Conservation (phyloP, 2,888 invertebrate genomes). For the Hedya salicella region DNA sequence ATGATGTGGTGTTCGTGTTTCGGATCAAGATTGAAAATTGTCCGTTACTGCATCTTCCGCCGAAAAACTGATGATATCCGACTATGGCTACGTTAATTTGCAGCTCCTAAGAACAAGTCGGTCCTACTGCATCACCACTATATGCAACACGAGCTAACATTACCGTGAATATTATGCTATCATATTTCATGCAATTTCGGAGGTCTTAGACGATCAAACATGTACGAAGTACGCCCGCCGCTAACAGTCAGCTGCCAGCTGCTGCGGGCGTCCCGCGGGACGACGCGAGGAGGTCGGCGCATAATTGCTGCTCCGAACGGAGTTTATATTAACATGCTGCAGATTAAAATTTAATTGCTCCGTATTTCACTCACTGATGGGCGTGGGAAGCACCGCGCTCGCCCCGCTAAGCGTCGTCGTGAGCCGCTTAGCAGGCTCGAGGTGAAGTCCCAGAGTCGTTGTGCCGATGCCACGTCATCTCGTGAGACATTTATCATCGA, state of each 20-base stretch:
- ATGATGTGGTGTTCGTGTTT: no score
- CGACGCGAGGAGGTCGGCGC: not conserved
- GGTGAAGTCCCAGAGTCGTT: no score
- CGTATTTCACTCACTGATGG: conserved; percentile 8
- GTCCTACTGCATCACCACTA: no score
- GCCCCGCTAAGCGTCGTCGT: no score
- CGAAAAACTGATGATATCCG: no score
- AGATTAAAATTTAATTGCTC: conserved; percentile 33
- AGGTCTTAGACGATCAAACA: not conserved
- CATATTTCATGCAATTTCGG: not conserved
- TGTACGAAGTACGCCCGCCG: not conserved
- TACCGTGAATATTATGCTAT: not conserved
- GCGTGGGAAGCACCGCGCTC: conserved; percentile 17
- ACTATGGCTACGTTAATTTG: no score
- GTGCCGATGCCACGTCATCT: no score
- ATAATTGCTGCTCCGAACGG: not conserved
- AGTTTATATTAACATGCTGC: conserved; percentile 21
- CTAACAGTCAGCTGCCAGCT: not conserved
- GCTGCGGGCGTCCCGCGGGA: not conserved
- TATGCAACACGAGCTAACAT: not conserved
- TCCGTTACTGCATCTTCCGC: no score
- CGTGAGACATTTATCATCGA: no score
- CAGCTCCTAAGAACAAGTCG: not conserved
- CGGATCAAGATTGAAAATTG: no score
- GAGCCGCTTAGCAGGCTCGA: no score